These are phyloP conservation scores for Aphyosemion australe DNA, from an alignment of 2,113 vertebrate genomes.

Conservation along the genomic window DNA sequence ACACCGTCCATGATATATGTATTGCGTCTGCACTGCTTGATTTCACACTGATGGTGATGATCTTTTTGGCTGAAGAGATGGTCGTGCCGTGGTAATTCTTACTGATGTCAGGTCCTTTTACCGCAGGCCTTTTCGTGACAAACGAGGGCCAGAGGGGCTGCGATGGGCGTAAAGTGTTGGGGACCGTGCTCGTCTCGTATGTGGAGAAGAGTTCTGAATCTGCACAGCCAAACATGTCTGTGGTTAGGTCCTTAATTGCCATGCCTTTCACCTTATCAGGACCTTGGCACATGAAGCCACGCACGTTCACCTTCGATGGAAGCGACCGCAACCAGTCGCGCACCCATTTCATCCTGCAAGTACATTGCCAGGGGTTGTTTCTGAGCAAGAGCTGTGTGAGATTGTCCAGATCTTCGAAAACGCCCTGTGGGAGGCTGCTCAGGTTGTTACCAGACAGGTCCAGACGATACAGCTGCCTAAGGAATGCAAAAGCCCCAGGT, in stretches of 20 bases:
- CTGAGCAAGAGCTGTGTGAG: conserved; percentile 96
- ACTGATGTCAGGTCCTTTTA: conserved; percentile 84
- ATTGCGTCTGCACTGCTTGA: conserved; percentile 92
- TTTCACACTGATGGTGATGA: conserved; percentile 93
- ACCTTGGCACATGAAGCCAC: conserved; percentile 98
- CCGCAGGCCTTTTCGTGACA: conserved; percentile 89
- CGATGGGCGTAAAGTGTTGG: conserved; percentile 84
- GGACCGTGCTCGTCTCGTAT: conserved; percentile 86
- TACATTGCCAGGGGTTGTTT: conserved; percentile 99
- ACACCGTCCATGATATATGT: conserved; percentile 97
- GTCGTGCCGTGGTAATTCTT: conserved; percentile 91
- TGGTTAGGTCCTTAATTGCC: conserved; percentile 96
- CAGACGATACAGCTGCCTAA: conserved; percentile 93
- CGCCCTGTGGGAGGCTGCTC: conserved; percentile 93
- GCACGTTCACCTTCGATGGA: conserved; percentile 93
- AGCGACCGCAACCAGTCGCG: conserved; percentile 93
- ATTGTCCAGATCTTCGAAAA: conserved; percentile 97
- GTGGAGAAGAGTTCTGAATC: conserved; percentile 80
- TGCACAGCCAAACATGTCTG: conserved; percentile 91
- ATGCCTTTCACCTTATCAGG: conserved; percentile 97
- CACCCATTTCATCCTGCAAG: conserved; percentile 98
- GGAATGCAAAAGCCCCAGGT: conserved; percentile 90
- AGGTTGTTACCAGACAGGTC: conserved; percentile 98
- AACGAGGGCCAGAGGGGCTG: conserved; percentile 89
- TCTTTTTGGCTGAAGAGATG: conserved; percentile 86